Percentiles rank a stretch among this genome's conserved stretches.
Conservation (phyloP, 2,888 invertebrate genomes). For the Brachynemurus nebulosus region DNA sequence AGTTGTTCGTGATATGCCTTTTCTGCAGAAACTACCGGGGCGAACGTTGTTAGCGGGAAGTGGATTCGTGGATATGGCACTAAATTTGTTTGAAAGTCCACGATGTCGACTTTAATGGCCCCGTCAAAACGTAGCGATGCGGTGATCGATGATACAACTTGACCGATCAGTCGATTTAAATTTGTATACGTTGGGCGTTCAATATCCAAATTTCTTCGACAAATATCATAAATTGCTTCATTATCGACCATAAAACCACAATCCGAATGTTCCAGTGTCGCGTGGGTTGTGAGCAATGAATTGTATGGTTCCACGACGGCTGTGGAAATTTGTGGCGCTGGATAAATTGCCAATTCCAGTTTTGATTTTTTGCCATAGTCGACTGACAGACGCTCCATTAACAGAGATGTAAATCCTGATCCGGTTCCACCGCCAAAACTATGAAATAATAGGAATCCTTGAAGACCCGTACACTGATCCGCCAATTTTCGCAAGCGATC, state of each 20-base stretch:
- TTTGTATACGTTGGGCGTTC: slow-evolving; percentile 48
- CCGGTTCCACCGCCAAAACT: slow-evolving; percentile 68
- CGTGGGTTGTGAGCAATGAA: slow-evolving; percentile 45
- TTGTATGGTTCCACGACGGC: slow-evolving; percentile 46
- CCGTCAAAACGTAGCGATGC: slow-evolving; percentile 45
- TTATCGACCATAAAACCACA: slow-evolving; percentile 43
- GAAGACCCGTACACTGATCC: slow-evolving; percentile 58
- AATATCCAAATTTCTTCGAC: slow-evolving; percentile 43
- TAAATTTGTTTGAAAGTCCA: slow-evolving; percentile 43
- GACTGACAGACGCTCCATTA: slow-evolving; percentile 63
- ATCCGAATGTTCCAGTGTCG: slow-evolving; percentile 44
- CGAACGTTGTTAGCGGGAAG: slow-evolving; percentile 42
- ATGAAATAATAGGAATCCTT: slow-evolving; percentile 73
- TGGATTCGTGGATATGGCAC: slow-evolving; percentile 48
- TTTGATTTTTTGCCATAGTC: slow-evolving; percentile 73
- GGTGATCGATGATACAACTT: slow-evolving; percentile 41
- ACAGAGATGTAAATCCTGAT: slow-evolving; percentile 66
- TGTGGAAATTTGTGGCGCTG: slow-evolving; percentile 46
- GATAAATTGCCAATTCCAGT: slow-evolving; percentile 68
- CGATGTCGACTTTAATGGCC: slow-evolving; percentile 43
- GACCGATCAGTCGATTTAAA: slow-evolving; percentile 44
- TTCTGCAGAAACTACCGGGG: slow-evolving; percentile 42
- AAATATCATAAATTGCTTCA: slow-evolving; percentile 36
- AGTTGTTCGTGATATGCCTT: slow-evolving; percentile 44
- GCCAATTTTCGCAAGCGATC: slow-evolving; percentile 53